phyloP scores from a whole-genome alignment of 2,113 vertebrate genomes.

The Thymallus thymallus region DNA sequence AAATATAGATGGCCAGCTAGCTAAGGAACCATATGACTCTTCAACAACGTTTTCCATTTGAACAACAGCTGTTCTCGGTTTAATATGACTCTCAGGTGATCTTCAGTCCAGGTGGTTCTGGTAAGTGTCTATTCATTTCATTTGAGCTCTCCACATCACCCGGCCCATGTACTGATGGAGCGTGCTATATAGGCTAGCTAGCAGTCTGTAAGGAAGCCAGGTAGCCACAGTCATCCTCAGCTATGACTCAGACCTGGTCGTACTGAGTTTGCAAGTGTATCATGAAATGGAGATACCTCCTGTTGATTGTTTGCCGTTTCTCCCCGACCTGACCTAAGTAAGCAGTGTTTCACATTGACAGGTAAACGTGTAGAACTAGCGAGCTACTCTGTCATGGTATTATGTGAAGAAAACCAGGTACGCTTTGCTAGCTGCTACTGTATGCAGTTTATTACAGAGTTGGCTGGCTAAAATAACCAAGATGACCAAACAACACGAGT shows the following conservation, averaged over 20 bases:
- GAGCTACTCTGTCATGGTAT: background rate
- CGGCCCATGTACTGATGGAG: slow-evolving; percentile 63
- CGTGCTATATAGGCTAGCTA: slow-evolving; percentile 26
- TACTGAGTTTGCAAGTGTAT: background rate
- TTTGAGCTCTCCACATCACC: slow-evolving; percentile 26
- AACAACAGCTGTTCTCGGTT: slow-evolving; percentile 46
- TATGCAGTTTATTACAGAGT: too few relatives aligned
- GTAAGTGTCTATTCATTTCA: slow-evolving; percentile 54
- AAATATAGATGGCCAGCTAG: slow-evolving; percentile 7
- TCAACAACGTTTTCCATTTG: slow-evolving; percentile 48
- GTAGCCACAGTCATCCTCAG: background rate
- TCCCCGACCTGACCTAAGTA: too few relatives aligned
- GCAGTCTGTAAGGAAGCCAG: slow-evolving; percentile 28
- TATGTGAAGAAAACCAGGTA: background rate
- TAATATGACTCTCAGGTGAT: slow-evolving; percentile 79
- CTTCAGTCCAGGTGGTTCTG: slow-evolving; percentile 77
- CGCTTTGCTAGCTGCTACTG: background rate
- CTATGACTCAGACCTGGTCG: background rate
- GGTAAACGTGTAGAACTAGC: background rate
- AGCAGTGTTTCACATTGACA: background rate
- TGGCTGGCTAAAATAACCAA: too few relatives aligned
- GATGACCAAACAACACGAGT: too few relatives aligned
- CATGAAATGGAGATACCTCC: background rate
- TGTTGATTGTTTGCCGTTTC: background rate
- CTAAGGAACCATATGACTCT: background rate